Percentiles rank a stretch among this genome's conserved stretches.
These are phyloP conservation scores for Cherax destructor DNA, from an alignment of 1,140 invertebrate species.

Conservation along the genomic window DNA sequence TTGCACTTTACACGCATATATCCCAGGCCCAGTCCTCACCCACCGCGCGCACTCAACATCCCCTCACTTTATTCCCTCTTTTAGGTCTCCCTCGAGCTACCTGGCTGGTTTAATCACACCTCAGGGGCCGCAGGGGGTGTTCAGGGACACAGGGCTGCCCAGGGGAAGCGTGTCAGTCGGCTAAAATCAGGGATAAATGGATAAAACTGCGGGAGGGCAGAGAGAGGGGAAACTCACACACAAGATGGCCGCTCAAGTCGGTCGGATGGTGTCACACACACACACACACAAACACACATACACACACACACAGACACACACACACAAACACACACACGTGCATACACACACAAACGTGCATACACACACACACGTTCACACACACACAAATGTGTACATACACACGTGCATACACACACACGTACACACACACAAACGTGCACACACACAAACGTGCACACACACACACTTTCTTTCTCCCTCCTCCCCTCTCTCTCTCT, in stretches of 20 bases:
- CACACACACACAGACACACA: too few relatives aligned
- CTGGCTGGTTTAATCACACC: slow-evolving; percentile 11
- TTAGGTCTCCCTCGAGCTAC: background rate
- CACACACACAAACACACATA: slow-evolving; percentile 25
- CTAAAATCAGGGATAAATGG: slow-evolving; percentile 10
- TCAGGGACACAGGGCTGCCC: slow-evolving; percentile 17
- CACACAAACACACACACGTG: too few relatives aligned
- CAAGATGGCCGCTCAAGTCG: slow-evolving; percentile 52
- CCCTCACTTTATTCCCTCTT: slow-evolving; percentile 18
- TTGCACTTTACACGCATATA: slow-evolving; percentile 17
- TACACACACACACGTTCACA: background rate
- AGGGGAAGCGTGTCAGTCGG: slow-evolving; percentile 11
- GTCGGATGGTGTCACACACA: slow-evolving; percentile 42
- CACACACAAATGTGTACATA: background rate
- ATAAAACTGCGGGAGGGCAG: slow-evolving; percentile 23
- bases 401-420: slow-evolving; percentile 16
- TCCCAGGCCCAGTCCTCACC: slow-evolving; percentile 5
- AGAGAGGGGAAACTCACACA: slow-evolving; percentile 25
- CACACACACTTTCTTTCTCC: slow-evolving; percentile 11
- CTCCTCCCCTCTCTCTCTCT: background rate
- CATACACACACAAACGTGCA: slow-evolving; percentile 14
- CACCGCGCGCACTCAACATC: slow-evolving; percentile 21
- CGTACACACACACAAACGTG: too few relatives aligned
- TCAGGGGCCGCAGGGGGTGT: slow-evolving; percentile 7
- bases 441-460: background rate